Base-by-base conservation (phyloP, 2,797 vertebrate genomes). In the Acipenser ruthenus region DNA sequence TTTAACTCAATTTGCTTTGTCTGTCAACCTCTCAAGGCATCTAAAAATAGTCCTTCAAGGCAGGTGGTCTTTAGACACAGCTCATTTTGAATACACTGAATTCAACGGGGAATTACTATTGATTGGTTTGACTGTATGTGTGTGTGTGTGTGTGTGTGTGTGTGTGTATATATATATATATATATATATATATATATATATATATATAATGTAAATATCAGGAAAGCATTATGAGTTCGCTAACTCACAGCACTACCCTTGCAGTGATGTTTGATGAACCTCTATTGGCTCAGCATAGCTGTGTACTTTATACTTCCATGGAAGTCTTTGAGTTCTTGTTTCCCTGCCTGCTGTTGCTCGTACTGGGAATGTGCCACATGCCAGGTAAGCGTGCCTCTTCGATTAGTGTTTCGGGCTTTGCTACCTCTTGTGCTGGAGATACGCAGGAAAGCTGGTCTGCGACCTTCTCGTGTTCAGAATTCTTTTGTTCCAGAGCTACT, bases 281-380 rank as follows among this genome's bases (percentile, higher is more conserved):
- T 49, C 47, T 11, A 66, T 49, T 47, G 65, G 52, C 48, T 70
- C 61, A 11, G 69, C 60, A 8, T 70, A 67, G 60, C 61, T 67
- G 62, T 67, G 60, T 13, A 55, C 53, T 15, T 66, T 63, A 62
- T 70, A 70, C 51, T 70, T 70, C 65, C 65, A 70, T 37, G 61
- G 52, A 37, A 58, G 4, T 53, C 13, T 62, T 55, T 51, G n/a
- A 7, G 15, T 49, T 8, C 47, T 11, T 8, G n/a, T 8, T 13
- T 15, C 50, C 10, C 50, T 53, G 18, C 10, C 10, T 63, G 62
- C 12, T 6, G 49, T 9, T 63, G 49, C 50, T 12, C 7, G 6
- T n/a, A 10, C 50, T 52, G 7, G 11, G 49, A 50, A 15, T 18
- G 12, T 64, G n/a, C 50, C 63, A 10, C 50, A 7, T 6, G 63